Evolutionary conservation across 2,113 vertebrate genomes (phyloP).

Genomic region (Polypterus senegalus): DNA sequence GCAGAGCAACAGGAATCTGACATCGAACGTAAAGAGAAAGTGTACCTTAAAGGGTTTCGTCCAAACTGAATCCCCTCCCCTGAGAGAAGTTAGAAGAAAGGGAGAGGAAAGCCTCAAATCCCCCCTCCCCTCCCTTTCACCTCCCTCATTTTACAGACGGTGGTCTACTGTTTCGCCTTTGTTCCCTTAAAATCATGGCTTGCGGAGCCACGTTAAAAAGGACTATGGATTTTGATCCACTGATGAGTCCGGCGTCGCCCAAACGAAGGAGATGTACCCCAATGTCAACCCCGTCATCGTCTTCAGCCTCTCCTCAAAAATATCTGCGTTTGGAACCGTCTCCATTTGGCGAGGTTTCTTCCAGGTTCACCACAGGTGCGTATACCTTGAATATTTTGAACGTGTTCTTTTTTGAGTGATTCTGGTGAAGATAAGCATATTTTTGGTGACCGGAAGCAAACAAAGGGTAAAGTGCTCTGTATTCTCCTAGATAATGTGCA

Average conservation of each 20-base stretch:
- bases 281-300: constrained; percentile 56
- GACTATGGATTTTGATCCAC: constrained; percentile 93
- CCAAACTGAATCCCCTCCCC: too few relatives aligned
- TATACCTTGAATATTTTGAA: neutral
- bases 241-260: constrained; percentile 77
- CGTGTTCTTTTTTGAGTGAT: too few relatives aligned
- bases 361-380: constrained; percentile 80
- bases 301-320: constrained; percentile 76
- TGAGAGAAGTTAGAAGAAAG: too few relatives aligned
- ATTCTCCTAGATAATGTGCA: too few relatives aligned
- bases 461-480: too few relatives aligned
- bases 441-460: too few relatives aligned
- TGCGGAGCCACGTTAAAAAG: constrained; percentile 94
- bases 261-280: constrained; percentile 83
- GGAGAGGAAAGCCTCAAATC: too few relatives aligned
- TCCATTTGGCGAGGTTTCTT: constrained; percentile 82
- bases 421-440: too few relatives aligned
- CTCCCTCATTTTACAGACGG: neutral
- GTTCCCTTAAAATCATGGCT: constrained; percentile 57
- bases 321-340: constrained; percentile 90
- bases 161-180: constrained; percentile 9
- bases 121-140: too few relatives aligned
- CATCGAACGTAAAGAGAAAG: too few relatives aligned
- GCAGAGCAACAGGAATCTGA: too few relatives aligned
- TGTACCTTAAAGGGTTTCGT: too few relatives aligned